Evolutionary conservation across 92 coral and sea anemone species (phyloP).

Genomic region (Phenganax stokvisi): DNA sequence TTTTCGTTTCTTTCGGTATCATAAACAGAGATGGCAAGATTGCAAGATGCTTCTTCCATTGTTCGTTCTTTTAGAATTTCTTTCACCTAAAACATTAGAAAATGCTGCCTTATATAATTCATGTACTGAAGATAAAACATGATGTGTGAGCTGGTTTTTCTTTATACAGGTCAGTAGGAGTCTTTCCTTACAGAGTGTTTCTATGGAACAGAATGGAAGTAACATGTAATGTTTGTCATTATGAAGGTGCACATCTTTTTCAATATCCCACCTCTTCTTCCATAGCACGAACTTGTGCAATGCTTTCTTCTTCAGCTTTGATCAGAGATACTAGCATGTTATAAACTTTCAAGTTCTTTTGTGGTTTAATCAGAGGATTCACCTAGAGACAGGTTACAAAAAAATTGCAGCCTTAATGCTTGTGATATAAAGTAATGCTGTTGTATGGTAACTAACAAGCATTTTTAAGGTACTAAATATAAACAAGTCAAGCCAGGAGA

Average conservation of each 20-base stretch:
- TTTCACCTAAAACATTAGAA: slow-evolving; percentile 54
- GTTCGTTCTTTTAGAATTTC: slow-evolving; percentile 88
- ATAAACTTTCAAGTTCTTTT: slow-evolving; percentile 77
- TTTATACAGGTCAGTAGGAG: background rate
- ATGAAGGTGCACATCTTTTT: no score
- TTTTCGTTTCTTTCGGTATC: slow-evolving; percentile 97
- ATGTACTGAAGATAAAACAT: background rate
- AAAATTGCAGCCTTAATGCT: background rate
- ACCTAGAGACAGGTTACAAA: slow-evolving; percentile 51
- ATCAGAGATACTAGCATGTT: slow-evolving; percentile 81
- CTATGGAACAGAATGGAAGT: no score
- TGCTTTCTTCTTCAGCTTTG: slow-evolving; percentile 86
- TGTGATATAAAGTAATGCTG: no score
- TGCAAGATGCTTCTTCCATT: slow-evolving; percentile 87
- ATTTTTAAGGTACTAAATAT: no score
- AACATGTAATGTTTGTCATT: no score
- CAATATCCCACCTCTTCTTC: slow-evolving; percentile 78
- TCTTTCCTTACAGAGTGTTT: no score
- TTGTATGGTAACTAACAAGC: background rate
- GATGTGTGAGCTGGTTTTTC: background rate
- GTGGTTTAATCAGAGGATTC: slow-evolving; percentile 87
- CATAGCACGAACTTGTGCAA: slow-evolving; percentile 73
- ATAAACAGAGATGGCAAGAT: slow-evolving; percentile 82
- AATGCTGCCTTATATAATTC: background rate
- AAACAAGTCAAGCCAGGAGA: no score